Evolutionary conservation across 2,113 vertebrate genomes (phyloP).

Genomic region (Gallinago jamesoni): DNA sequence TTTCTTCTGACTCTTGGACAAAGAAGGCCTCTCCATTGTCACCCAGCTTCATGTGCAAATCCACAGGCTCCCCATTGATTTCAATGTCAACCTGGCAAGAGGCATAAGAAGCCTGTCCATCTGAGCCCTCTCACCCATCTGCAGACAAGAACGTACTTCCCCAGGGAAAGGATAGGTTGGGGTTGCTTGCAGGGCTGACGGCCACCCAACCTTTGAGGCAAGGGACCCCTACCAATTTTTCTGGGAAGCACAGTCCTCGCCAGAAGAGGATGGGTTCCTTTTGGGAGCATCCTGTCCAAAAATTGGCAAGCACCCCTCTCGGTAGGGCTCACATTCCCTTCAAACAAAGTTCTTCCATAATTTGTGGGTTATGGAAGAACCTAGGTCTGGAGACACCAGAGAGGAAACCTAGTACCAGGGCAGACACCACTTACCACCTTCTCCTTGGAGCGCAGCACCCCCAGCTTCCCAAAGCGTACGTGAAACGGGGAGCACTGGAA

Average conservation of each 20-base stretch:
- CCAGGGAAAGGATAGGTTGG: background rate
- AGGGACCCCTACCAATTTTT: background rate
- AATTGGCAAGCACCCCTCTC: background rate
- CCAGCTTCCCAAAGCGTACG: conserved; percentile 93
- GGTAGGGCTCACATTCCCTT: background rate
- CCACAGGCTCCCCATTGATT: conserved; percentile 83
- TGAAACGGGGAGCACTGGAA: conserved; percentile 94
- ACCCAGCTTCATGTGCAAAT: conserved; percentile 94
- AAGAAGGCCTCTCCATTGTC: conserved; percentile 97
- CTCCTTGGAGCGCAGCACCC: conserved; percentile 90
- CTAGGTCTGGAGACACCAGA: background rate
- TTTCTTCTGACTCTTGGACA: conserved; percentile 83
- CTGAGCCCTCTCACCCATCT: background rate
- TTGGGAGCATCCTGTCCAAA: background rate
- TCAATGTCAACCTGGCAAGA: conserved; percentile 84
- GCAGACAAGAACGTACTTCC: background rate
- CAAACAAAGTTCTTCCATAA: background rate
- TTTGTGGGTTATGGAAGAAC: background rate
- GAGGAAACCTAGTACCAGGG: background rate
- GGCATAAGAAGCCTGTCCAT: background rate
- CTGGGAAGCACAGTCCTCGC: background rate
- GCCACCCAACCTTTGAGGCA: background rate
- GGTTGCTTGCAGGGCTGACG: background rate
- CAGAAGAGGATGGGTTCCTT: background rate
- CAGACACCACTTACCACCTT: conserved; percentile 85